These are phyloP conservation scores for Entomobrya multifasciata DNA, from an alignment of 2,888 invertebrate species.

Conservation along the genomic window DNA sequence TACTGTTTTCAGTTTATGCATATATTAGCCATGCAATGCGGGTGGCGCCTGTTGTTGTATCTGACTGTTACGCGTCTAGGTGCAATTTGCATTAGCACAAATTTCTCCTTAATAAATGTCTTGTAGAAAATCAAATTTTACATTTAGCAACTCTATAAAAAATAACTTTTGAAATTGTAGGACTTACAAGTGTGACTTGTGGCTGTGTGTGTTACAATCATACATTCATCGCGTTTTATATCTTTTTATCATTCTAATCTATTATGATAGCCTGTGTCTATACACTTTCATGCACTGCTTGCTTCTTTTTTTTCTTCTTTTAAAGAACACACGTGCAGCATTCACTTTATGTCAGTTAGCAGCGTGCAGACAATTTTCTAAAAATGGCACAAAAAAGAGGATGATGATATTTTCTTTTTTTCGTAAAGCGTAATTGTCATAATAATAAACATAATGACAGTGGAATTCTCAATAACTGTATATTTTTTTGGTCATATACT, in stretches of 20 bases:
- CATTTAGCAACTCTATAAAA: background rate
- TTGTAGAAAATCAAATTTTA: background rate
- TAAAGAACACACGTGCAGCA: background rate
- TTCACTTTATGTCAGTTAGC: background rate
- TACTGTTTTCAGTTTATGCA: background rate
- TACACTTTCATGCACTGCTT: slow-evolving; percentile 48
- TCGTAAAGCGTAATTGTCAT: slow-evolving; percentile 13
- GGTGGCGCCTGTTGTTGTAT: background rate
- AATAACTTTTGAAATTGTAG: background rate
- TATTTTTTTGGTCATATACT: background rate
- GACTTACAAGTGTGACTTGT: background rate
- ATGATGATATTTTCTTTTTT: slow-evolving; percentile 15
- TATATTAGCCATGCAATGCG: background rate
- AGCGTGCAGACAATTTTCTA: background rate
- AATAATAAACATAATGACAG: background rate
- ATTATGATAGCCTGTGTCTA: background rate
- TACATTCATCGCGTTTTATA: background rate
- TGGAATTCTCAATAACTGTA: background rate
- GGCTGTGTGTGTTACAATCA: background rate
- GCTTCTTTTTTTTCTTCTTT: background rate
- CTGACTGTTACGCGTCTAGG: too few species aligned
- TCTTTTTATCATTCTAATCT: background rate
- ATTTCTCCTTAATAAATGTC: too few species aligned
- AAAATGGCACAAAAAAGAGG: slow-evolving; percentile 23
- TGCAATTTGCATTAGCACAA: too few species aligned